These are phyloP conservation scores for Anguilla anguilla DNA, from an alignment of 2,797 vertebrate species.

Conservation along the genomic window DNA sequence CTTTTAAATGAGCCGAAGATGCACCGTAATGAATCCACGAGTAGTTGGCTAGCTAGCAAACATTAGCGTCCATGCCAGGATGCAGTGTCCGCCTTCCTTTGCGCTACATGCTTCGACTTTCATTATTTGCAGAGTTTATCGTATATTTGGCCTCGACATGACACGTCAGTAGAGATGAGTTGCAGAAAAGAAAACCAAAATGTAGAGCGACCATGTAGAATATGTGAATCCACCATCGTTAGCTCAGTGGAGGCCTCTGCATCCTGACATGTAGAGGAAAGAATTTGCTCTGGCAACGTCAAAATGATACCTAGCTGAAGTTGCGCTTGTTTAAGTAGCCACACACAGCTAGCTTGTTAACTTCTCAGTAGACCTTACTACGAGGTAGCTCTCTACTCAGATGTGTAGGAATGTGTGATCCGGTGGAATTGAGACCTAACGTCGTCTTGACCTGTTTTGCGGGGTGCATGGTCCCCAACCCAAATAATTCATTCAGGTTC, in stretches of 20 bases:
- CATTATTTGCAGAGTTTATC: conserved; percentile 14
- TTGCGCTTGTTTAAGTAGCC: background rate
- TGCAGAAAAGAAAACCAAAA: background rate
- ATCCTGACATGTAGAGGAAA: conserved; percentile 57
- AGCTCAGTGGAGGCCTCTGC: conserved; percentile 52
- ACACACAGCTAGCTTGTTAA: background rate
- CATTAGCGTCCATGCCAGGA: conserved; percentile 32
- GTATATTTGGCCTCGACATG: background rate
- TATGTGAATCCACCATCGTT: background rate
- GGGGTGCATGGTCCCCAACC: background rate
- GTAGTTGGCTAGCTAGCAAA: conserved; percentile 20
- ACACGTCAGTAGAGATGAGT: background rate
- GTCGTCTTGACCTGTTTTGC: background rate
- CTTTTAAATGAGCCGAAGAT: conserved; percentile 14
- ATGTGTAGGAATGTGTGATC: background rate
- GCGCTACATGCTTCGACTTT: background rate
- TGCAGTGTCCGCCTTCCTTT: conserved; percentile 29
- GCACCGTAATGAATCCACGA: background rate
- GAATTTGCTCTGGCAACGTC: conserved; percentile 62
- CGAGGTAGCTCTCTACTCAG: background rate
- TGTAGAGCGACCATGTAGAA: background rate
- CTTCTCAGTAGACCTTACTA: background rate
- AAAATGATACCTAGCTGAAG: background rate
- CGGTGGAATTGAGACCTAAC: background rate
- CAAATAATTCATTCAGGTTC: background rate